Evolutionary conservation across 1,140 invertebrate species (phyloP), one percentile per base, ranked within the genome.

Genomic region (Tetramorium alpestre): DNA sequence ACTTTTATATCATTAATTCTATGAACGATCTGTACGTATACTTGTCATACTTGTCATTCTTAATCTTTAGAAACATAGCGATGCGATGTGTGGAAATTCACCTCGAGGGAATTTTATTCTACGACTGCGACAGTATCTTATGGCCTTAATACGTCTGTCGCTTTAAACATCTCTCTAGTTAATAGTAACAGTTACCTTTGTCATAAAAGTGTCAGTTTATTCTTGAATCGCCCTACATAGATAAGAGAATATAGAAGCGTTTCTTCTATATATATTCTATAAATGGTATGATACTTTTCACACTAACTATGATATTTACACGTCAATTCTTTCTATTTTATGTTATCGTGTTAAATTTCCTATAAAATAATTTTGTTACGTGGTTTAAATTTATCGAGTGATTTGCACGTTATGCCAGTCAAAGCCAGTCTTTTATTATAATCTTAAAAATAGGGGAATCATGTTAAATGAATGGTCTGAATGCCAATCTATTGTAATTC

Each of bases 151-250:
- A 65, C 2, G 18, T 28, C 33, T 65, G 60, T 78, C 18, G 11
- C 41, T 65, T 78, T 49, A 65, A 18, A 78, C 13, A n/a, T 78
- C 5, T 2, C 16, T 49, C 11, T 65, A 28, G 11, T 44, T 60
- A 62, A 62, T 11, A 77, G 16, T 22, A 65, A 78, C 22, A 44
- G 56, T 62, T 44, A 77, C 58, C 22, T 78, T 65, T 49, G 44
- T 41, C 38, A 44, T 41, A 64, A 77, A 75, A 76, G 33, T 76
- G 76, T 78, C 58, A 65, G 41, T 47, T 65, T 6, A 44, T 41
- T 77, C 25, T 38, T 49, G 13, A 60, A 76, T 51, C 44, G 44
- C 38, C 3, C 60, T 38, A 49, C 6, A 64, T 28, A 78, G 76
- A 78, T 78, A 78, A 64, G 16, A 22, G 28, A 33, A 62, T 62